phyloP scores from a whole-genome alignment of 2,888 invertebrate genomes.

The Amorpha juglandis region DNA sequence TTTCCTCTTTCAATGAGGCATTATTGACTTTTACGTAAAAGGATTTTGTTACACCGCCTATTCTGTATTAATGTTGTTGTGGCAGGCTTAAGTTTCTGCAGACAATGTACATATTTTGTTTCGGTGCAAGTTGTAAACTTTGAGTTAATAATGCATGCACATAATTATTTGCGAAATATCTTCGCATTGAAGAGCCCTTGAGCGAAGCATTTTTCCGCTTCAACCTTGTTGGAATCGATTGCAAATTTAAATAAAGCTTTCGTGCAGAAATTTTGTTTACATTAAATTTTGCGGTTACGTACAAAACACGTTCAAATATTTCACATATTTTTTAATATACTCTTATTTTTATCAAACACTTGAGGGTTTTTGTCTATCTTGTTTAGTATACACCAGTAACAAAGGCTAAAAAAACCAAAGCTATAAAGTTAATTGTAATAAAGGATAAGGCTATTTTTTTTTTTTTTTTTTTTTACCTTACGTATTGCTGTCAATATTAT shows the following conservation, averaged over 20 bases:
- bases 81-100: conserved; percentile 26
- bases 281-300: background rate
- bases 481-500: no score
- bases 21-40: conserved; percentile 22
- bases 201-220: conserved; percentile 6
- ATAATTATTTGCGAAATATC: conserved; percentile 20
- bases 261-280: conserved; percentile 8
- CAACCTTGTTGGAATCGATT: conserved; percentile 7
- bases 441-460: no score
- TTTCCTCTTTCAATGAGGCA: conserved; percentile 11
- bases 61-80: conserved; percentile 29
- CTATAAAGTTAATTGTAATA: no score
- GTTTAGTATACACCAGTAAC: no score
- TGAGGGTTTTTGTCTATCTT: no score
- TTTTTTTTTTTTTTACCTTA: no score
- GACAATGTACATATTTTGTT: conserved; percentile 21
- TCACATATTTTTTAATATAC: background rate
- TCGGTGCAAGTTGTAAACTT: conserved; percentile 19
- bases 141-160: background rate
- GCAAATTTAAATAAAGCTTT: conserved; percentile 16
- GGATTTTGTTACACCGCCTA: conserved; percentile 25
- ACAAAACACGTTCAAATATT: background rate
- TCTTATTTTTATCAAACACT: background rate
- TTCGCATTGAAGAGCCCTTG: conserved; percentile 6
- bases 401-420: no score